A percentile compares a stretch with the other conserved stretches of the same genome.
These are phyloP conservation scores for Andricus quercusramuli DNA, from an alignment of 2,888 invertebrate genomes.

Conservation along the genomic window DNA sequence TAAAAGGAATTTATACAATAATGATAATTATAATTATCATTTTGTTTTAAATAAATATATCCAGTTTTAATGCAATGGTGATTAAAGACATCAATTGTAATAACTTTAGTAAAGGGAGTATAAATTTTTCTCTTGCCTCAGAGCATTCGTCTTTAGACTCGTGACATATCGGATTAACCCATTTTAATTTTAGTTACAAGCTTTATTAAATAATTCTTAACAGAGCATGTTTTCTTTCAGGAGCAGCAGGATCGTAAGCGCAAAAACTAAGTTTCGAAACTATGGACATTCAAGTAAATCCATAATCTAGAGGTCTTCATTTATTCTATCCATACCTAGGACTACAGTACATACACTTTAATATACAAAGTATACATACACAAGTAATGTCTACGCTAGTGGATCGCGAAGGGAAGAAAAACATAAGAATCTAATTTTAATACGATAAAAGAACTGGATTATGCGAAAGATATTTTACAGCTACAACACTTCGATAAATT, in stretches of 20 bases:
- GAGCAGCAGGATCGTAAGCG: conserved; percentile 72
- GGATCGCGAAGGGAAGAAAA: conserved; percentile 59
- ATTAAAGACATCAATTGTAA: neutral
- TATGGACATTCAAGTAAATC: conserved; percentile 72
- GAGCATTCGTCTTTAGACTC: neutral
- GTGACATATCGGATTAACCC: conserved; percentile 6
- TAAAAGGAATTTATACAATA: no score
- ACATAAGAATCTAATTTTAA: conserved; percentile 65
- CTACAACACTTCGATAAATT: conserved; percentile 55
- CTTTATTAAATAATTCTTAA: conserved; percentile 30
- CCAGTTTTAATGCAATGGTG: no score
- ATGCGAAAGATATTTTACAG: conserved; percentile 54
- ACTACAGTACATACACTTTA: conserved; percentile 61
- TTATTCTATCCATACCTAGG: conserved; percentile 72
- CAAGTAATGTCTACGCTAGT: conserved; percentile 64
- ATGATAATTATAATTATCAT: no score
- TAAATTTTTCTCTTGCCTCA: neutral
- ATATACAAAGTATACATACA: conserved; percentile 51
- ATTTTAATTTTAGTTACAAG: conserved; percentile 15
- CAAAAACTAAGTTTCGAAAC: conserved; percentile 65
- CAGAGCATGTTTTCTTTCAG: conserved; percentile 56
- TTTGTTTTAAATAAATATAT: no score
- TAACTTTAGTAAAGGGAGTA: neutral
- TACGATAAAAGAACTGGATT: conserved; percentile 60
- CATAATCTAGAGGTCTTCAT: conserved; percentile 77